Conservation (phyloP, 1,140 invertebrate genomes). For the Samia ricini region DNA sequence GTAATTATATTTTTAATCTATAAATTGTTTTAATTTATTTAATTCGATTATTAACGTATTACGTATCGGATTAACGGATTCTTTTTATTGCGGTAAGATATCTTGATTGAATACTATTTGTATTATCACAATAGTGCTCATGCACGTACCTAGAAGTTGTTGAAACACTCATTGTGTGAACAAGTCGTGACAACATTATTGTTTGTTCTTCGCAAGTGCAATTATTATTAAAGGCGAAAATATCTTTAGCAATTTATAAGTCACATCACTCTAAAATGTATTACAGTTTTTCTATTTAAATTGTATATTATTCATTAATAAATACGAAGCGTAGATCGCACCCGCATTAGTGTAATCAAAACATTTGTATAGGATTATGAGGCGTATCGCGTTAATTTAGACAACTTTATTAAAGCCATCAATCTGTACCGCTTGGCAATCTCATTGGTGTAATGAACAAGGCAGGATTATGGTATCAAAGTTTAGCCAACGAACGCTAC, state of each 20-base stretch:
- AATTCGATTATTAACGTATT: not conserved
- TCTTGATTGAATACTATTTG: slow-evolving; percentile 52
- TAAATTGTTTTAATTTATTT: slow-evolving; percentile 39
- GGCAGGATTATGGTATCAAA: slow-evolving; percentile 49
- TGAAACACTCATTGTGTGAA: not conserved
- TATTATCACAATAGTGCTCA: not conserved
- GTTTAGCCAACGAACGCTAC: slow-evolving; percentile 37
- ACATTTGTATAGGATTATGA: slow-evolving; percentile 21
- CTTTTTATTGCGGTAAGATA: slow-evolving; percentile 44
- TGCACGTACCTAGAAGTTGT: not conserved
- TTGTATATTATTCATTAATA: not conserved
- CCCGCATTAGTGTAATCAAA: slow-evolving; percentile 9
- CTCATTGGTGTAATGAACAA: slow-evolving; percentile 61
- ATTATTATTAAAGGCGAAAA: not conserved
- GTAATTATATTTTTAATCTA: slow-evolving; percentile 2
- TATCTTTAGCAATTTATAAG: not conserved
- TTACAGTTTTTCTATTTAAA: not conserved
- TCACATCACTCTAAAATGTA: not conserved
- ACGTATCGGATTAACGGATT: not conserved
- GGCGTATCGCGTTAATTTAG: slow-evolving; percentile 21
- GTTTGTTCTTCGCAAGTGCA: not conserved
- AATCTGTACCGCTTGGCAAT: slow-evolving; percentile 40
- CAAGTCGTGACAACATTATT: not conserved
- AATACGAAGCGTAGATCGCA: slow-evolving; percentile 2
- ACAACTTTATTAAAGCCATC: slow-evolving; percentile 51